Evolutionary conservation across 2,888 invertebrate genomes (phyloP), one percentile per base, ranked within the genome.

Genomic region (Tetranychus truncatus): DNA sequence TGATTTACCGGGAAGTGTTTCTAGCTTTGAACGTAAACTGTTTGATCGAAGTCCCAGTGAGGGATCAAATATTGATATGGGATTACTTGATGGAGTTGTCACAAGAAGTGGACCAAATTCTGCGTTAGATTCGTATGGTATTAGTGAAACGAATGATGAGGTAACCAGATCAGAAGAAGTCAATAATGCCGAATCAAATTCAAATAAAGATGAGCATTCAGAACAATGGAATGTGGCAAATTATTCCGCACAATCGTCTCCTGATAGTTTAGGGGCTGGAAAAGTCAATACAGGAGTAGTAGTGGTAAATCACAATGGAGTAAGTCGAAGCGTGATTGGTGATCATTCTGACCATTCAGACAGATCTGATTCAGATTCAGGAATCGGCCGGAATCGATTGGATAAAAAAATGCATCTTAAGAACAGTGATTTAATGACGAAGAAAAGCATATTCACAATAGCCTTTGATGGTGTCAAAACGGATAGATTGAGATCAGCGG

Each of bases 361-460:
- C 24, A 79, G 78, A 34, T 78, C 78, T 11, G 79, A 79, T 74
- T 79, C 79, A 6, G 79, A 78, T 76, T 78, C 78, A 2, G 79
- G 79, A 18, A 79, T 78, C n/a, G 79, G 79, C 75, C 8, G 69
- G 11, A 24, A 20, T 69, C n/a, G 77, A 18, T 74, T 76, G n/a
- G 77, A 75, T 18, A 55, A 76, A 15, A 75, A 77, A 66, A 45
- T 69, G 15, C 65, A 74, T 55, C 65, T 76, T 15, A 78, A 78
- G 46, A 79, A 79, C 72, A 76, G 76, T 1, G 78, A 78, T 69
- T 69, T 78, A 11, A 76, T 86, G 77, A 92, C 92, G 80, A 94
- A 93, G 84, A 92, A 93, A 81, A 93, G 92, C 81, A 89, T 94
- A 45, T 94, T 94, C 81, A 92, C 92, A 8, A 94, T 94, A 79